phyloP scores from a whole-genome alignment of 2,113 vertebrate genomes.

The Corythoichthys intestinalis region DNA sequence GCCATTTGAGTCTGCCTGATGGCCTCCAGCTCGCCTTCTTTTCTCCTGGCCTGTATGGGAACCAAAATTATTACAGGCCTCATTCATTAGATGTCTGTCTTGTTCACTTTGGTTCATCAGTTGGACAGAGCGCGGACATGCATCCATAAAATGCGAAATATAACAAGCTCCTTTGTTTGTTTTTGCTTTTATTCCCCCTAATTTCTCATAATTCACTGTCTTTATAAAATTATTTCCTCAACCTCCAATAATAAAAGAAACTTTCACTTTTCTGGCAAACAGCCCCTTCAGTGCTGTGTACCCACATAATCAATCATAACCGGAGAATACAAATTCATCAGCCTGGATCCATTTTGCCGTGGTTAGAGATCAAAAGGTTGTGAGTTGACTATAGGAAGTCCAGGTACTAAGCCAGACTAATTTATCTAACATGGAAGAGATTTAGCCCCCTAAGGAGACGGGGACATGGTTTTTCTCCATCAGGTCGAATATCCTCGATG shows the following conservation, averaged over 20 bases:
- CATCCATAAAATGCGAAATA: background rate
- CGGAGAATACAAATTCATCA: conserved; percentile 66
- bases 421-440: conserved; percentile 85
- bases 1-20: conserved; percentile 9
- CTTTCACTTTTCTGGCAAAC: conserved; percentile 17
- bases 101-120: conserved; percentile 71
- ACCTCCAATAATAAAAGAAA: conserved; percentile 13
- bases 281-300: conserved; percentile 55
- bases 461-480: conserved; percentile 69
- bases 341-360: conserved; percentile 71
- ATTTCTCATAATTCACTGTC: background rate
- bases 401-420: conserved; percentile 80
- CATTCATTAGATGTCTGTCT: conserved; percentile 69
- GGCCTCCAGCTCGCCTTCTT: conserved; percentile 36
- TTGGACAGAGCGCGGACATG: background rate
- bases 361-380: conserved; percentile 74
- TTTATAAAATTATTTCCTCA: conserved; percentile 7
- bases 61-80: conserved; percentile 69
- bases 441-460: conserved; percentile 64
- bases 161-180: background rate
- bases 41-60: conserved; percentile 57
- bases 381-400: conserved; percentile 77
- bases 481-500: conserved; percentile 62
- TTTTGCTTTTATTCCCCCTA: background rate
- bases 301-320: conserved; percentile 69